Evolutionary conservation across 1,140 invertebrate species (phyloP).

Genomic region (Gryllus bimaculatus): DNA sequence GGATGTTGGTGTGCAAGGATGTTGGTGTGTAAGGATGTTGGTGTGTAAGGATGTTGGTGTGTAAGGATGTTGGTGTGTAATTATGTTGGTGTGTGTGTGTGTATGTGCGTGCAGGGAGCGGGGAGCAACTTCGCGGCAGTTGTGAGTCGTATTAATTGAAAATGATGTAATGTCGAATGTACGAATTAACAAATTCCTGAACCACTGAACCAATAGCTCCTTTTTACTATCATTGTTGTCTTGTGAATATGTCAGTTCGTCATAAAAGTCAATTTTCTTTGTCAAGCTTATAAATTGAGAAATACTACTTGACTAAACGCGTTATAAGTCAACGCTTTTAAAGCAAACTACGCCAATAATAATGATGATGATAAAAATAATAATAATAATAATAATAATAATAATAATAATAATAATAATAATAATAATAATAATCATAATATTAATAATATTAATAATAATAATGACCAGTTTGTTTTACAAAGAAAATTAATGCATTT

Average conservation of each 20-base stretch:
- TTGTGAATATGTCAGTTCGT: too few relatives aligned
- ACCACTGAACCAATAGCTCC: too few relatives aligned
- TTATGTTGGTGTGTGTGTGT: constrained; percentile 9
- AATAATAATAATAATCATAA: neutral
- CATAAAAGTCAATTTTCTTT: too few relatives aligned
- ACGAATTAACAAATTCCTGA: too few relatives aligned
- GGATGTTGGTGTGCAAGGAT: neutral
- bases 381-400: neutral
- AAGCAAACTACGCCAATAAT: too few relatives aligned
- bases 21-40: neutral
- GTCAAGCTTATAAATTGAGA: too few relatives aligned
- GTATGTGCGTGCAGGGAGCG: neutral
- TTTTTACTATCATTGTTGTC: too few relatives aligned
- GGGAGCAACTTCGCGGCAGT: neutral
- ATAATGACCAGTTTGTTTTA: neutral
- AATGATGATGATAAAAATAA: neutral
- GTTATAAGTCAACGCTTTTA: too few relatives aligned
- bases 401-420: constrained; percentile 8
- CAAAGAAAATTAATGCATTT: neutral
- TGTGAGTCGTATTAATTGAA: too few relatives aligned
- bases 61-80: constrained; percentile 7
- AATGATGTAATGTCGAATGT: too few relatives aligned
- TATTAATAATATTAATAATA: too few relatives aligned
- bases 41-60: neutral
- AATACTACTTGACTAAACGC: too few relatives aligned